Percentiles rank a stretch among this genome's conserved stretches.
These are phyloP conservation scores for Masnerella sp. DNA, from an alignment of 2,888 invertebrate genomes.

Conservation along the genomic window DNA sequence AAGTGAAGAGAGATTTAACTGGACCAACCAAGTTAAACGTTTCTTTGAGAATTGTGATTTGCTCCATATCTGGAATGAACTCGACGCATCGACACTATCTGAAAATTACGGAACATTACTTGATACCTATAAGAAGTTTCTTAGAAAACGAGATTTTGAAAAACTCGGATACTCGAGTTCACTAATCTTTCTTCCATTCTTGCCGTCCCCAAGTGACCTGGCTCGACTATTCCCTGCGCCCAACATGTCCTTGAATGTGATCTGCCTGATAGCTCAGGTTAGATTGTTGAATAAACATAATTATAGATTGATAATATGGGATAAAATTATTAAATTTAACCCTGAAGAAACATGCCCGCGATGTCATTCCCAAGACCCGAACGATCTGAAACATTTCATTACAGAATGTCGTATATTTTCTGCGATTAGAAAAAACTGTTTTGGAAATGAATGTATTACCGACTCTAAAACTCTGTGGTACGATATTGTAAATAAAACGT, in stretches of 20 bases:
- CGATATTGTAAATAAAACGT: too few relatives aligned
- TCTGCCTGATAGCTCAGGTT: background rate
- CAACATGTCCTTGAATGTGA: background rate
- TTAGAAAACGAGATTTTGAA: background rate
- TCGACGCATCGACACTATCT: too few relatives aligned
- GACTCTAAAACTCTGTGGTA: too few relatives aligned
- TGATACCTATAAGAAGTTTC: background rate
- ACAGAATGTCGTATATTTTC: background rate
- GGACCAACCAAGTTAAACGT: too few relatives aligned
- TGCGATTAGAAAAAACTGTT: too few relatives aligned
- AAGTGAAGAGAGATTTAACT: too few relatives aligned
- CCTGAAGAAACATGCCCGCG: background rate
- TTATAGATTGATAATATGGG: background rate
- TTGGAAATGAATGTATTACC: too few relatives aligned
- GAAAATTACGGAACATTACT: background rate
- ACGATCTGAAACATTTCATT: background rate
- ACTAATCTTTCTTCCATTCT: background rate
- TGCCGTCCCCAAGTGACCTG: too few relatives aligned
- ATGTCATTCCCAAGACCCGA: background rate
- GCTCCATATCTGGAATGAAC: too few relatives aligned
- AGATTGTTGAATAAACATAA: background rate
- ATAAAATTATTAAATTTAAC: background rate
- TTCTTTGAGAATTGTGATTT: too few relatives aligned
- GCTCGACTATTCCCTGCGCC: background rate
- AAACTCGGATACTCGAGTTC: background rate